Percentiles rank a stretch among this genome's conserved stretches.
These are phyloP conservation scores for Periophthalmus magnuspinnatus DNA, from an alignment of 2,797 vertebrate genomes.

Conservation along the genomic window DNA sequence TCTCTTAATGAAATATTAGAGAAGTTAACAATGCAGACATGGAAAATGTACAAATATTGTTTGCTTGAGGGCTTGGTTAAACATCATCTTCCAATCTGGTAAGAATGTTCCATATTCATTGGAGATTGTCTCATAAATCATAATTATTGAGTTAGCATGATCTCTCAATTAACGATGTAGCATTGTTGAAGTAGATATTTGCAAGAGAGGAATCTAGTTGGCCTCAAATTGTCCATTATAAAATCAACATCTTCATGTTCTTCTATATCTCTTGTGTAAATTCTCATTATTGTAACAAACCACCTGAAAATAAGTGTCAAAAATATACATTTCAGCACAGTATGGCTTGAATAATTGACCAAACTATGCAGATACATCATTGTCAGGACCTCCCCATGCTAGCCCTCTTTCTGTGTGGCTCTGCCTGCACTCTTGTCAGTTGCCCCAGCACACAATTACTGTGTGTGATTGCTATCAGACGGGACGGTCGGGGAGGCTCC, in stretches of 20 bases:
- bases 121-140: constrained; percentile 87
- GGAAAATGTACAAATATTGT: constrained; percentile 74
- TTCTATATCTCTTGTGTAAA: constrained; percentile 21
- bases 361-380: constrained; percentile 76
- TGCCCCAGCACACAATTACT: constrained; percentile 98
- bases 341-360: constrained; percentile 73
- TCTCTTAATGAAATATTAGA: constrained; percentile 86
- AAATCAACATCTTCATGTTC: constrained; percentile 28
- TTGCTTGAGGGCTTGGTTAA: constrained; percentile 62
- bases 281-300: constrained; percentile 43
- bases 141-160: constrained; percentile 86
- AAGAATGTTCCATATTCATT: constrained; percentile 74
- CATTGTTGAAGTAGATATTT: constrained; percentile 69
- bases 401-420: constrained; percentile 74
- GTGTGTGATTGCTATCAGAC: constrained; percentile 99
- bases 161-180: constrained; percentile 85
- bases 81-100: constrained; percentile 70
- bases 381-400: constrained; percentile 63
- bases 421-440: constrained; percentile 84
- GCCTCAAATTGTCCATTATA: constrained; percentile 33
- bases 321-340: constrained; percentile 57
- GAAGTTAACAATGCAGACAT: constrained; percentile 78
- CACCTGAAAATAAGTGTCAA: constrained; percentile 39
- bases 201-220: constrained; percentile 28
- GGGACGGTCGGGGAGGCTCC: constrained; percentile 94